phyloP scores from a whole-genome alignment of 2,797 vertebrate genomes.

The Hydrophis major region DNA sequence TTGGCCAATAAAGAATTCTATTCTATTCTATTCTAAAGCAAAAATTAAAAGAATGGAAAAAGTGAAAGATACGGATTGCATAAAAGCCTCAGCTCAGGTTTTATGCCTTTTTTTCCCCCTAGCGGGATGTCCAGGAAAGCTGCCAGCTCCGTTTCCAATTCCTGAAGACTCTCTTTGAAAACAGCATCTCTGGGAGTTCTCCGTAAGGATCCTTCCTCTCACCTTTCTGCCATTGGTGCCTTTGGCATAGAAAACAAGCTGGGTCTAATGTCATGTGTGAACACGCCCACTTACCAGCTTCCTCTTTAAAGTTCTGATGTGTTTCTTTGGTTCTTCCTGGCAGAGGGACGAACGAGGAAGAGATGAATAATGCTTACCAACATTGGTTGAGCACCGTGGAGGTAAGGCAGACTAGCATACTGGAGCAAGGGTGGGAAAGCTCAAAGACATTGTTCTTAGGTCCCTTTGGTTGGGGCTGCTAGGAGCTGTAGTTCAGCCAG shows the following conservation, averaged over 20 bases:
- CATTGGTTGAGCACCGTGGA: slow-evolving; percentile 44
- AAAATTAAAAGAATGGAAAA: background rate
- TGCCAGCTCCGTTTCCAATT: slow-evolving; percentile 74
- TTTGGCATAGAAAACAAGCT: background rate
- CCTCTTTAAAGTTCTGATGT: background rate
- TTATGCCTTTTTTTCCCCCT: background rate
- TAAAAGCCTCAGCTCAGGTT: background rate
- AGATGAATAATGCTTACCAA: slow-evolving; percentile 12
- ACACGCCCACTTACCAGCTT: background rate
- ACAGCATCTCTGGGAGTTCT: slow-evolving; percentile 62
- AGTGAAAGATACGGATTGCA: background rate
- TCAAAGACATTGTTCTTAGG: background rate
- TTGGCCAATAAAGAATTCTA: too few relatives aligned
- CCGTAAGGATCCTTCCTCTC: background rate
- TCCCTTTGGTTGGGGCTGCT: background rate
- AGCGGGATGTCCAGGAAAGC: slow-evolving; percentile 74
- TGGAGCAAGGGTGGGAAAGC: background rate
- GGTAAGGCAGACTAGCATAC: slow-evolving; percentile 12
- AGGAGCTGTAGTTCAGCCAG: background rate
- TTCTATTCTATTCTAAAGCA: background rate
- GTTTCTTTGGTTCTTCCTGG: background rate
- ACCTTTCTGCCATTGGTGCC: background rate
- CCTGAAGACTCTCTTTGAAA: slow-evolving; percentile 72
- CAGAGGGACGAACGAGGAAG: slow-evolving; percentile 10
- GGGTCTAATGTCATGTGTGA: background rate